Evolutionary conservation across 2,797 vertebrate genomes (phyloP), one percentile per base, ranked within the genome.

Genomic region (Botia kubotai): DNA sequence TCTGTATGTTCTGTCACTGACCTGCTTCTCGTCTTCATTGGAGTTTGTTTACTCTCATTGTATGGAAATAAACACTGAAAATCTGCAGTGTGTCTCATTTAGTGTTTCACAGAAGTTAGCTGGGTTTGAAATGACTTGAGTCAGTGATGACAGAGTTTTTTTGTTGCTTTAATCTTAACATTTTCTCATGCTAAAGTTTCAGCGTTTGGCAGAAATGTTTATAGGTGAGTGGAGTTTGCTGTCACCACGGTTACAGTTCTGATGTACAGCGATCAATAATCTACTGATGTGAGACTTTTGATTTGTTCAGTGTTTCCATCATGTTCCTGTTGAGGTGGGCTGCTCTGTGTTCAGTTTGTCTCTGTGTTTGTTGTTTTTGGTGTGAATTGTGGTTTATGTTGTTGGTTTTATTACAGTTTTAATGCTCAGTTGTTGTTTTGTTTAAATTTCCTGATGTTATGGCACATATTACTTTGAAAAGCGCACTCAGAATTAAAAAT

Each of bases 401-500:
- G 23, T 43, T 68, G 17, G 36, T 39, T 43, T 57, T 58, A 19
- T 17, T 17, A 16, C 62, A 36, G 3, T 53, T 72, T 72, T 52
- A 62, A 14, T 12, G 53, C 33, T 10, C 36, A 46, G 65, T 68
- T 48, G 2, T 68, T 46, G 36, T 77, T 68, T 68, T 1, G 43
- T 46, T 46, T 46, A 7, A 43, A 19, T 58, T 70, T 48, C 55
- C n/a, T 36, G 57, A 70, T 23, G 53, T 78, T 78, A 60, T 62
- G 76, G 76, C 76, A 78, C 76, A 70, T 78, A 70, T 29, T 48
- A 29, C 29, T 58, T 77, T 36, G 33, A n/a, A 39, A 7, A 39
- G 33, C 36, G 17, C 26, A 66, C 63, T 33, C 33, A 39, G n/a
- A 66, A 39, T 39, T n/a, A 33, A 29, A 33, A 33, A 63, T 14